A percentile compares a stretch with the other conserved stretches of the same genome.
Conservation (phyloP, 2,888 invertebrate species). For the Drosophila yooni region DNA sequence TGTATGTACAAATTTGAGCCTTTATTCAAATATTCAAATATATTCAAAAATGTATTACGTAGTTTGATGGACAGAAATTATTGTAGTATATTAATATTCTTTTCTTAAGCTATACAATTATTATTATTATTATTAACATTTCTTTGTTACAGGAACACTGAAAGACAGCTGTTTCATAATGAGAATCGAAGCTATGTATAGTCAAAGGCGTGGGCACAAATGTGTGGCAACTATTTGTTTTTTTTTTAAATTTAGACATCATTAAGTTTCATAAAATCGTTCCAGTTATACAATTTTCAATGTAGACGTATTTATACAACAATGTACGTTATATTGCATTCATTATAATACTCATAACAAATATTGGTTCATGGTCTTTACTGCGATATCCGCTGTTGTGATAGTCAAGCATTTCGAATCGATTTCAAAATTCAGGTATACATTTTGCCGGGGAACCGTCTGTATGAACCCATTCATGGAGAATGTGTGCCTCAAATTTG, state of each 20-base stretch:
- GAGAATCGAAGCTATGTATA: conserved; percentile 19
- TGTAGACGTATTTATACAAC: background rate
- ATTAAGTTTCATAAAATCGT: background rate
- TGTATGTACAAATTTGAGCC: background rate
- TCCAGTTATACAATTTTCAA: background rate
- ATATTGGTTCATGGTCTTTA: conserved; percentile 81
- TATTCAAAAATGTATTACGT: background rate
- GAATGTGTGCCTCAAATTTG: conserved; percentile 67
- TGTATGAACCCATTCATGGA: conserved; percentile 84
- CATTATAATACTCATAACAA: conserved; percentile 37
- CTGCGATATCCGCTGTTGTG: conserved; percentile 61
- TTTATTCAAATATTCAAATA: background rate
- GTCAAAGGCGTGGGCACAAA: conserved; percentile 33
- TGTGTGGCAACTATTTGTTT: conserved; percentile 33
- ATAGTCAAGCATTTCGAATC: conserved; percentile 65
- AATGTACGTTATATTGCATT: background rate
- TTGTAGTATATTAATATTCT: background rate
- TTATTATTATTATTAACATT: background rate
- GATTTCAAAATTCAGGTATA: conserved; percentile 75
- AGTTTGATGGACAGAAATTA: background rate
- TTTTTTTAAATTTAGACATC: conserved; percentile 36
- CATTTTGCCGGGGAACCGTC: conserved; percentile 75
- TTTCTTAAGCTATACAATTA: background rate
- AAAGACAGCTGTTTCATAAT: conserved; percentile 7
- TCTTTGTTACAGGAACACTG: background rate